Evolutionary conservation across 2,113 vertebrate species (phyloP), one percentile per base, ranked within the genome.

Genomic region (Pseudopipra pipra): DNA sequence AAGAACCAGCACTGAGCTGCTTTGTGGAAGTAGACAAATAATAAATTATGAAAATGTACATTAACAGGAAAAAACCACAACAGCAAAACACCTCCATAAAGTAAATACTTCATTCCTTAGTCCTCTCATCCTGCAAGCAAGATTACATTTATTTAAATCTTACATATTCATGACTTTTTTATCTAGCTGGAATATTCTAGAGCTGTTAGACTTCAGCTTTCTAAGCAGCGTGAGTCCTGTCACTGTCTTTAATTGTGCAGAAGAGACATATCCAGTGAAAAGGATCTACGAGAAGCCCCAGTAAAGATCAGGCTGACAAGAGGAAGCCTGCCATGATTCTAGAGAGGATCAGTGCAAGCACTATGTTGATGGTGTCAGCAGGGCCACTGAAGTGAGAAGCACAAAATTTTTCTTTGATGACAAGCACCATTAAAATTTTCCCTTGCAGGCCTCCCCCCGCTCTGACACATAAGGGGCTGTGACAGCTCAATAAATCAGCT

Each of bases 401-500:
- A 51, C 44, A 89, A 16, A 51, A 88, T 91, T 95, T 96, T 73
- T 93, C 89, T 96, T 97, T 91, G 87, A 65, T 9, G 89, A 96
- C 85, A 94, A 93, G 39, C 77, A 77, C 84, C 94, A 90, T 96
- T 97, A 97, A 92, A 97, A 70, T 73, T 76, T 95, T 62, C 89
- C 87, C 91, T 59, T 1, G 33, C 10, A 6, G 90, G 84, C 63
- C 35, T 92, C 72, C 78, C 51, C 14, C 4, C 0, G 8, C 62
- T 73, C 81, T 85, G 37, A 61, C 62, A 89, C 94, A 76, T 55
- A 91, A 87, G 59, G 37, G 80, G 18, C 66, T 22, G 1, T 83
- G 93, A 96, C 88, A 93, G 88, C 65, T 96, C 46, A 3, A 95
- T 96, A 37, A 44, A 96, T 97, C 86, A 91, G 61, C 14, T 4